Conservation (phyloP, 2,113 vertebrate genomes). For the Mustelus asterias region DNA sequence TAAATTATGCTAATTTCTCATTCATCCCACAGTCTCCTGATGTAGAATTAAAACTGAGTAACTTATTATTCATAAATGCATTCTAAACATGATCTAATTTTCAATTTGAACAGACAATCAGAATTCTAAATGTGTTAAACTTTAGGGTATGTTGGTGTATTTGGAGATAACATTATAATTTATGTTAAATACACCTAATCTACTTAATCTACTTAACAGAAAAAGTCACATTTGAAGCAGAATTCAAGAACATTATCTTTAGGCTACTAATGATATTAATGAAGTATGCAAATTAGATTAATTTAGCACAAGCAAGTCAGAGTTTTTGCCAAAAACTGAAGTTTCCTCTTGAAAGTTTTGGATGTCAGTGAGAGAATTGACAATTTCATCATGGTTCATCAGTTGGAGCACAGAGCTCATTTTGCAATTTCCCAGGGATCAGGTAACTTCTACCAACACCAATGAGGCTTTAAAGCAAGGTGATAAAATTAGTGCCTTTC, state of each 20-base stretch:
- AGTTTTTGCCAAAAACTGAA: background rate
- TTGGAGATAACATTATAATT: background rate
- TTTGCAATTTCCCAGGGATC: background rate
- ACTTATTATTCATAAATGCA: background rate
- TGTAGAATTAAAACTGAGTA: background rate
- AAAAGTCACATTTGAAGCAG: background rate
- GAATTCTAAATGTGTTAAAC: background rate
- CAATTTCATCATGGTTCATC: background rate
- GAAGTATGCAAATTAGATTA: background rate
- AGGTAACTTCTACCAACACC: background rate
- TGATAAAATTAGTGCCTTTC: background rate
- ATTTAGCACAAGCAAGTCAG: background rate
- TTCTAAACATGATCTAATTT: background rate
- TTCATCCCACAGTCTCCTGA: background rate
- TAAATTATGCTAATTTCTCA: background rate
- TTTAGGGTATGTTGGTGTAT: background rate
- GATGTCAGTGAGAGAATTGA: background rate
- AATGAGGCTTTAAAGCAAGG: background rate
- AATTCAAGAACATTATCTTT: background rate
- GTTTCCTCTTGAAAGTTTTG: background rate
- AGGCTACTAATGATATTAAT: background rate
- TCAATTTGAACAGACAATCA: background rate
- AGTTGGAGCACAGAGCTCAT: background rate
- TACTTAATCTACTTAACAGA: background rate
- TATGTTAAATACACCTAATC: background rate